Evolutionary conservation across 1,140 invertebrate species (phyloP).

Genomic region (Palaemon carinicauda): DNA sequence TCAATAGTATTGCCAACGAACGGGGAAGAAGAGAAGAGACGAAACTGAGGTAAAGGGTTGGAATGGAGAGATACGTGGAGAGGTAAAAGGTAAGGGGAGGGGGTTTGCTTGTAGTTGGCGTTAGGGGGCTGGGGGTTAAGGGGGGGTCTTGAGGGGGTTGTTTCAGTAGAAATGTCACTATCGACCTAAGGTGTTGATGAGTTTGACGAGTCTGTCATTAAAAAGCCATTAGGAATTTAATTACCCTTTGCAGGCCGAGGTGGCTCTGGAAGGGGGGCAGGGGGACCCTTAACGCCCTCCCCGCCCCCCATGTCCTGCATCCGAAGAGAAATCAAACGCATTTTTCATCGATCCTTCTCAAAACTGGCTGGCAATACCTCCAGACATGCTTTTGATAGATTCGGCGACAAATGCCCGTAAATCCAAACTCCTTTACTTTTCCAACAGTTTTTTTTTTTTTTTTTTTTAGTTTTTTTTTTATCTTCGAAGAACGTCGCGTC

Average conservation of each 20-base stretch:
- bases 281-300: background rate
- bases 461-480: too few relatives aligned
- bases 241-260: constrained; percentile 11
- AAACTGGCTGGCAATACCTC: background rate
- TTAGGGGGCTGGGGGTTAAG: background rate
- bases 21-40: background rate
- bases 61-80: background rate
- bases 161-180: too few relatives aligned
- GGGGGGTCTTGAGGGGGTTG: background rate
- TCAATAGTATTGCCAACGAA: background rate
- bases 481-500: too few relatives aligned
- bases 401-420: background rate
- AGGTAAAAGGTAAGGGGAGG: background rate
- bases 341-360: constrained; percentile 48
- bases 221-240: constrained; percentile 53
- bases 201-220: constrained; percentile 28
- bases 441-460: background rate
- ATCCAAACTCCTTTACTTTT: background rate
- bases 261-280: too few relatives aligned
- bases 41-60: too few relatives aligned
- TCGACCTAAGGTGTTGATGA: too few relatives aligned
- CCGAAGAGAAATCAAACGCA: constrained; percentile 22
- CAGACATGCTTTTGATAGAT: constrained; percentile 18
- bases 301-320: background rate
- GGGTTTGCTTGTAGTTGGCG: background rate